Evolutionary conservation across 2,113 vertebrate species (phyloP), one percentile per base, ranked within the genome.

Genomic region (Varanus salvator): DNA sequence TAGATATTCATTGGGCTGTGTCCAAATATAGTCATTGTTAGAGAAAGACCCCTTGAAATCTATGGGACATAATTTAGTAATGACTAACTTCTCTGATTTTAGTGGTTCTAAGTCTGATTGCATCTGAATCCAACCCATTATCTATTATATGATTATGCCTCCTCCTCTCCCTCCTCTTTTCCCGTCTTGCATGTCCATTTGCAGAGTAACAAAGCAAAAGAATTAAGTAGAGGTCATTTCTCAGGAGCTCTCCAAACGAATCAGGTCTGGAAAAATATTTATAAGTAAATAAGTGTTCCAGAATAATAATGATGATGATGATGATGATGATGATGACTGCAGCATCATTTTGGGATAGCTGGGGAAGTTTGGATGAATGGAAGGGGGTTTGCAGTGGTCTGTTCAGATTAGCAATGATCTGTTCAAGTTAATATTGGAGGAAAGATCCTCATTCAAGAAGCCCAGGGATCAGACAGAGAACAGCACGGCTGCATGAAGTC

Each of bases 181-280:
- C 64, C 77, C 68, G 44, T 23, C 60, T 44, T 60, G 4, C 71
- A n/a, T n/a, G 93, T 92, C 93, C 90, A 89, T 91, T 85, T 92
- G 87, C 88, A 90, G 90, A 92, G 88, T 91, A 93, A 94, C 84
- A 87, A 93, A 94, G 94, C 93, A 95, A 95, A 95, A 89, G 94
- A 86, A 96, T 76, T 57, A 94, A 90, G 86, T 74, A 94, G 92
- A 95, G 95, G 93, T 95, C 94, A 92, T 86, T 95, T 94, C 95
- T 92, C 94, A 94, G 91, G 91, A 92, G 93, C 87, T 93, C 88
- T 93, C 94, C 88, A 94, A 90, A 90, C 93, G 93, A 93, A 93
- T 92, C 91, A 91, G 57, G 89, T 94, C 93, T 91, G 91, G 93
- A 92, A 95, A 96, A 96, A 96, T 96, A 95, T 96, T 94, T 96